Base-by-base conservation (phyloP, 1,140 invertebrate species). In the Trypoxylus dichotomus region DNA sequence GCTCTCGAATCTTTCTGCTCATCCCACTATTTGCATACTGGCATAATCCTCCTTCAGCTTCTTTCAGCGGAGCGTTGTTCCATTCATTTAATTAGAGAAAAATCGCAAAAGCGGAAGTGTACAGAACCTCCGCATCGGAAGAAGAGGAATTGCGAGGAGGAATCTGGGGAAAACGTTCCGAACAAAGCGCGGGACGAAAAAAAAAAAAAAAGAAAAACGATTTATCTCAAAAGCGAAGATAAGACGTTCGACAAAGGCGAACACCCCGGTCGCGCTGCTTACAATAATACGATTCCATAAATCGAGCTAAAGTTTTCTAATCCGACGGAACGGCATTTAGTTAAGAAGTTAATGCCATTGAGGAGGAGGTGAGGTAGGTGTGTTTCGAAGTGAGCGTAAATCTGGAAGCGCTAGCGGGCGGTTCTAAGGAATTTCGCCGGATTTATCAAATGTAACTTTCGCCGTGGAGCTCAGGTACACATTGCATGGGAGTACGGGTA, bases 281-380 rank as follows among this genome's bases (percentile, higher is more conserved):
- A 63, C 60, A 63, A 63, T 63, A 63, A 63, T 63, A 63, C 60
- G 60, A 63, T 63, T 63, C 60, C 60, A 63, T 63, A 63, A 63
- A 63, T 63, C 60, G 60, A 27, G 60, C 60, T 19, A 27, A 63
- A 63, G 60, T 63, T 63, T 63, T 63, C 60, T 63, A 63, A 63
- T 63, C 60, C 60, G 13, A 63, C 60, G 60, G n/a, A 63, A 63
- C 60, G 60, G 60, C 60, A 27, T 63, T 63, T 63, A 63, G 60
- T 24, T 63, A 63, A 63, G 60, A 63, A 63, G 60, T 63, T 63
- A 63, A 63, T 63, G 60, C 60, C 60, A 27, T 63, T 27, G n/a
- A 63, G 11, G 21, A 63, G 60, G 60, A 47, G 43, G 43, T 47
- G 43, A 37, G 43, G 43, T 47, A 47, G 43, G 43, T 63, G 21